Evolutionary conservation across 2,888 invertebrate species (phyloP).

Genomic region (Scaptomyza caliginosa): DNA sequence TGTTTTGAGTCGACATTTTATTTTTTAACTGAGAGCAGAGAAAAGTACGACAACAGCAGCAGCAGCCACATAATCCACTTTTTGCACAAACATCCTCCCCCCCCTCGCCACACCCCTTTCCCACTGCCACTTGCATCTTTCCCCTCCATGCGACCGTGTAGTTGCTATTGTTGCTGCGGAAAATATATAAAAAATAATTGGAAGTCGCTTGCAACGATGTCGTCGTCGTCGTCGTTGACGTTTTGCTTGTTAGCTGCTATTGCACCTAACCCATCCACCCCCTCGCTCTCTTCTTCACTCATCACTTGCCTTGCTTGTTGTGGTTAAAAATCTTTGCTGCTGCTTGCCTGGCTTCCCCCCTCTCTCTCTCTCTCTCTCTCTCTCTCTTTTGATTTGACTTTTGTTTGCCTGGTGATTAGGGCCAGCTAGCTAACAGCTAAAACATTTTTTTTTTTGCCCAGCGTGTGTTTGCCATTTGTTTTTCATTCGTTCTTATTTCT

Average conservation of each 20-base stretch:
- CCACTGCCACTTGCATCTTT: not conserved
- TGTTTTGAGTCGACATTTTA: constrained; percentile 38
- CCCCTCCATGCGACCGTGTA: not conserved
- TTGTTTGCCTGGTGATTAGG: constrained; percentile 75
- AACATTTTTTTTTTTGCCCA: constrained; percentile 19
- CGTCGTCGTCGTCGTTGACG: constrained; percentile 57
- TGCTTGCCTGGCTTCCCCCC: constrained; percentile 51
- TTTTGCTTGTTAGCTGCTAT: constrained; percentile 65
- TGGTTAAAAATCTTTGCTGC: constrained; percentile 56
- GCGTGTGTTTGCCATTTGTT: constrained; percentile 56
- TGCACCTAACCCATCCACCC: constrained; percentile 5
- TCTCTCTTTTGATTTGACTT: constrained; percentile 71
- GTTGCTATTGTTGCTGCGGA: constrained; percentile 70
- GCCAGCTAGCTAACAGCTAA: constrained; percentile 30
- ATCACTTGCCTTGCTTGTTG: constrained; percentile 28
- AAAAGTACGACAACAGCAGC: constrained; percentile 42
- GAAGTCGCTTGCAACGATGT: constrained; percentile 74
- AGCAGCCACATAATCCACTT: constrained; percentile 74
- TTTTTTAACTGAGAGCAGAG: constrained; percentile 19
- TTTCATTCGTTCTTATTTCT: constrained; percentile 30
- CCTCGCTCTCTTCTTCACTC: constrained; percentile 1
- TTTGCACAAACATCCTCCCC: constrained; percentile 5
- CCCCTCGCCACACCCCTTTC: not conserved
- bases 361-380: no score
- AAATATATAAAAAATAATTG: constrained; percentile 79